phyloP scores from a whole-genome alignment of 1,140 invertebrate genomes.

The Drosophila erecta region DNA sequence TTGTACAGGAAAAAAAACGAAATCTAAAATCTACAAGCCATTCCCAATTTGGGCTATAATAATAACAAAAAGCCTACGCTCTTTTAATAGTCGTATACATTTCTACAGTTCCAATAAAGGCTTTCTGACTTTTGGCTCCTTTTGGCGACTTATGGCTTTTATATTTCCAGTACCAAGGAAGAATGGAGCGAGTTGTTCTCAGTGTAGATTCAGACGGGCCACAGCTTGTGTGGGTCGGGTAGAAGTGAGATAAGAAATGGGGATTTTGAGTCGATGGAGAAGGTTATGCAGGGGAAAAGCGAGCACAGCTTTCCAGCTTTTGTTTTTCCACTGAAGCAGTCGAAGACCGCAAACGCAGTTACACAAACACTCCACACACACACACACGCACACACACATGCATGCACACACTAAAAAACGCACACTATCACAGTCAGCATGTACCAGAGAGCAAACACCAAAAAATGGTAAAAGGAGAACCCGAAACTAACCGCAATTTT shows the following conservation, averaged over 20 bases:
- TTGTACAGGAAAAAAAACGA: constrained; percentile 5
- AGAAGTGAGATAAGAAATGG: constrained; percentile 17
- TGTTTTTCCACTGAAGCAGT: constrained; percentile 67
- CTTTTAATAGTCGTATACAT: no score
- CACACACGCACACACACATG: constrained; percentile 17
- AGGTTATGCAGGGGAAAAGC: constrained; percentile 37
- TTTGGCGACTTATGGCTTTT: no score
- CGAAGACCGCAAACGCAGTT: constrained; percentile 67
- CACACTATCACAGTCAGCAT: constrained; percentile 3
- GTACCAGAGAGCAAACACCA: constrained; percentile 35
- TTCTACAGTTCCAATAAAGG: no score
- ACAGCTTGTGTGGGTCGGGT: constrained; percentile 70
- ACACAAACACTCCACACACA: constrained; percentile 52
- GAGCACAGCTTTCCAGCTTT: constrained; percentile 73
- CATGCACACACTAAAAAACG: constrained; percentile 8
- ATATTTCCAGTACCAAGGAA: no score
- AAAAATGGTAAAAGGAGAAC: constrained; percentile 31
- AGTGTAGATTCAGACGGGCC: constrained; percentile 33
- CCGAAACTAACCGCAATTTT: constrained; percentile 76
- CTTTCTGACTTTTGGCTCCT: no score
- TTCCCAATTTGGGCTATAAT: no score
- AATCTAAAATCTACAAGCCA: no score
- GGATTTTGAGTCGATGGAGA: constrained; percentile 1
- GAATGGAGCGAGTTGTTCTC: not conserved
- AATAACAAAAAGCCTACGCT: no score